Percentiles rank a stretch among this genome's conserved stretches.
Conservation (phyloP, 2,113 vertebrate genomes). For the Phodopus roborovskii region DNA sequence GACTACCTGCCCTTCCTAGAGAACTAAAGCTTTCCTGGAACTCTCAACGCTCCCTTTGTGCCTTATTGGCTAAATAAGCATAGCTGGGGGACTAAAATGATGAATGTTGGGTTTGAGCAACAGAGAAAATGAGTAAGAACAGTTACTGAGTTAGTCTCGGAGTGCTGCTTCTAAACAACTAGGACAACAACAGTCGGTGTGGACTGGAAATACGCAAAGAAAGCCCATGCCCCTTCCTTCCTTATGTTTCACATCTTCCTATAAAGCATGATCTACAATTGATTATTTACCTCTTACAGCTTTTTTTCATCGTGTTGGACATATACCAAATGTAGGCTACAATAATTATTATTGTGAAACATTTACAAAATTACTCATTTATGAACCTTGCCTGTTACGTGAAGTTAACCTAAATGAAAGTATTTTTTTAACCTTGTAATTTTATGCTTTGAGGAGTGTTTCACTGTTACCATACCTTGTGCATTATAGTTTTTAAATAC, state of each 20-base stretch:
- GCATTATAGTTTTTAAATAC: not conserved
- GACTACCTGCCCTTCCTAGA: not conserved
- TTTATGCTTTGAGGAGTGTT: not conserved
- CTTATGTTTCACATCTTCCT: not conserved
- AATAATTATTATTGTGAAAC: not conserved
- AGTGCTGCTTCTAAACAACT: not conserved
- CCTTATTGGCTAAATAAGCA: not conserved
- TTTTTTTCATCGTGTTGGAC: not conserved
- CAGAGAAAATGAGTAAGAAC: not conserved
- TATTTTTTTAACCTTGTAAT: not conserved
- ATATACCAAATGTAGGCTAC: not conserved
- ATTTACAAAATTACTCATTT: not conserved
- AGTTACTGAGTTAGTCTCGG: not conserved
- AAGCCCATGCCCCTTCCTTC: not conserved
- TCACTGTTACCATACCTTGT: not conserved
- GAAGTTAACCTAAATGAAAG: not conserved
- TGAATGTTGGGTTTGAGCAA: not conserved
- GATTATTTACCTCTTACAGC: not conserved
- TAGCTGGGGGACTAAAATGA: not conserved
- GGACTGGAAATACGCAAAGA: not conserved
- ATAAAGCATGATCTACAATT: not conserved
- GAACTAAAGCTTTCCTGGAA: not conserved
- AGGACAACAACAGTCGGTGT: rapidly evolving
- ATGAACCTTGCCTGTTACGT: not conserved
- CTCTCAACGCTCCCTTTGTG: not conserved